Base-by-base conservation (phyloP, 2,113 vertebrate genomes). In the Pungitius pungitius region DNA sequence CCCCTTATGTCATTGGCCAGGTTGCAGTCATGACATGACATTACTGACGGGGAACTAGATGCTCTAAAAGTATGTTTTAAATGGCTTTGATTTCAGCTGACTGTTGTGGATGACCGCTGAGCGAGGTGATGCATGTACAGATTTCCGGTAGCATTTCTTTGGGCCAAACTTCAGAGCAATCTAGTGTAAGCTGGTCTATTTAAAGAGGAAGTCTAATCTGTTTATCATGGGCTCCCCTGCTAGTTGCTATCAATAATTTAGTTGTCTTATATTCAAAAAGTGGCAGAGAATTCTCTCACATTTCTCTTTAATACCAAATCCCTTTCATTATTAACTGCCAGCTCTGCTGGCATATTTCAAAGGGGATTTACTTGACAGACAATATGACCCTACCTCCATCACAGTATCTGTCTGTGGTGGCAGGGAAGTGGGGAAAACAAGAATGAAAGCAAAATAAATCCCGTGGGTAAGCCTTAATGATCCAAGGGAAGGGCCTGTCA, bases 311-410 rank as follows among this genome's bases (percentile, higher is more conserved):
- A 64, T 71, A 33, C 37, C 0, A 18, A 71, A 61, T 76, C 59
- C 57, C 30, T 62, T 78, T 81, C 40, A 75, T 83, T 54, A 59
- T 68, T 61, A 30, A 45, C 63, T 26, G 24, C 8, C 8, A 56
- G 52, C 40, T 42, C 17, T 35, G 47, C 39, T 66, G 70, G 51
- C 22, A 39, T 18, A 3, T 39, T 64, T 81, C 65, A 83, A 87
- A 81, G 43, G 70, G 51, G 62, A 67, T 77, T 78, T 62, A 37
- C 80, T 66, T 85, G 80, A 79, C 77, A 78, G 65, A 47, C 24
- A 6, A 39, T 76, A 24, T 51, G 76, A 84, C 61, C 76, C 30
- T 56, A 37, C 58, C 42, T 78, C n/a, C 76, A 61, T 85, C 73
- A 68, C 47, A 54, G 54, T 42, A 26, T 78, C 22, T 81, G 39